phyloP scores from a whole-genome alignment of 2,888 invertebrate genomes.

The Platycnemis pennipes region DNA sequence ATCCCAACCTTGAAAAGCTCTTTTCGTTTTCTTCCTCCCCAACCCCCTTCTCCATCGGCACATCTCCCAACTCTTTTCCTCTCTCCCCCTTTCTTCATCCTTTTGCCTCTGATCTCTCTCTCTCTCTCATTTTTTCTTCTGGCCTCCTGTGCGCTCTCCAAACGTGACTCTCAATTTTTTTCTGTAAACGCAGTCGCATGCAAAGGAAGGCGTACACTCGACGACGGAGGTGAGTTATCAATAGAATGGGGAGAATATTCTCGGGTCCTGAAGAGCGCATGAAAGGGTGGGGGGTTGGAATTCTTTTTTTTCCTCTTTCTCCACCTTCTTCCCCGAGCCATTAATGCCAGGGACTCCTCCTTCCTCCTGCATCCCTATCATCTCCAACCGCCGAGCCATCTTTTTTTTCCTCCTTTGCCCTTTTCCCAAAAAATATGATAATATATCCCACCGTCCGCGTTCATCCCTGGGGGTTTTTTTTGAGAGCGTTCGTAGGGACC shows the following conservation, averaged over 20 bases:
- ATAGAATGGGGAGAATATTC: neutral
- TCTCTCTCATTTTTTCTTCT: slow-evolving; percentile 5
- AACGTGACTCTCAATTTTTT: slow-evolving; percentile 60
- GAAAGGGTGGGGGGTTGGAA: neutral
- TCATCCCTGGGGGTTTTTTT: slow-evolving; percentile 1
- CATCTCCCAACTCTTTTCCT: neutral
- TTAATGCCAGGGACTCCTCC: slow-evolving; percentile 13
- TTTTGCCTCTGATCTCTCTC: neutral
- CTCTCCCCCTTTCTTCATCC: neutral
- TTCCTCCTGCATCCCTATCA: neutral
- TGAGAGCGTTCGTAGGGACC: neutral
- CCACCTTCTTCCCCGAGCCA: neutral
- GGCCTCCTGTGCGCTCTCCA: neutral
- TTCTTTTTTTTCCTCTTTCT: neutral
- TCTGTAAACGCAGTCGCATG: slow-evolving; percentile 36
- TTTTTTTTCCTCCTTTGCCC: neutral
- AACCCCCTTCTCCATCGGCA: too few relatives aligned
- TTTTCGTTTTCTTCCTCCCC: slow-evolving; percentile 47
- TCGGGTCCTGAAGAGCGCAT: neutral
- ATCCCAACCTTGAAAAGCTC: slow-evolving; percentile 61
- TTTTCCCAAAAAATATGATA: slow-evolving; percentile 10
- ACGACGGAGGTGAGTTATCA: neutral
- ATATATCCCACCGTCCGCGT: neutral
- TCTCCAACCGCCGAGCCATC: slow-evolving; percentile 43
- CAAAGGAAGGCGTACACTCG: slow-evolving; percentile 13